Conservation (phyloP, 2,797 vertebrate species). For the Aselliscus stoliczkanus region DNA sequence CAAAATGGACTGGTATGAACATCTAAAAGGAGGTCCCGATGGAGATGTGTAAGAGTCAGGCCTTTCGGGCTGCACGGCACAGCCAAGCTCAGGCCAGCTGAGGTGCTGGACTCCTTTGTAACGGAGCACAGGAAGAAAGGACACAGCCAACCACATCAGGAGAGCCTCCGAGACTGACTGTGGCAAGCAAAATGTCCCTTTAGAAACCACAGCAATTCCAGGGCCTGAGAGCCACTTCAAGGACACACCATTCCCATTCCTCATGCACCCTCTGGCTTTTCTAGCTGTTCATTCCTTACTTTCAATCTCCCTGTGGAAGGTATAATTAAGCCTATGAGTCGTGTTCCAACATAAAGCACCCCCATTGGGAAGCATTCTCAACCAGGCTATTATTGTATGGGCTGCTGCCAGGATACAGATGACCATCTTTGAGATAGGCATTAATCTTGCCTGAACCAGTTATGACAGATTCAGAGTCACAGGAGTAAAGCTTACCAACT, state of each 20-base stretch:
- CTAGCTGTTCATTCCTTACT: background rate
- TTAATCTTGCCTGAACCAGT: background rate
- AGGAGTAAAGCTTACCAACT: background rate
- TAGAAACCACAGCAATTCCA: background rate
- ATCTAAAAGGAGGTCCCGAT: background rate
- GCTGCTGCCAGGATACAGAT: background rate
- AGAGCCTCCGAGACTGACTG: background rate
- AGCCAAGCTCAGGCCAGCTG: background rate
- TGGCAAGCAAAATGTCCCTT: fast-evolving
- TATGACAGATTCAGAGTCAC: background rate
- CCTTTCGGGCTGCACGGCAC: background rate
- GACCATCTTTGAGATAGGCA: background rate
- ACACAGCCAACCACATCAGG: background rate
- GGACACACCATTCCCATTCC: background rate
- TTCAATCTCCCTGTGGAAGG: background rate
- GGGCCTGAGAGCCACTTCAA: background rate
- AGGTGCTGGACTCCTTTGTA: background rate
- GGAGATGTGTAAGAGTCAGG: background rate
- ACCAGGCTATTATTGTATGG: background rate
- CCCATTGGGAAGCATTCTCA: background rate
- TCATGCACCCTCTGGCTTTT: background rate
- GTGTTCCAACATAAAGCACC: background rate
- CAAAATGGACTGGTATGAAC: background rate
- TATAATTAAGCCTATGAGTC: background rate
- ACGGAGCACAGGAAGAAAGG: background rate